These are phyloP conservation scores for Delia radicum DNA, from an alignment of 1,140 invertebrate species.

Conservation along the genomic window DNA sequence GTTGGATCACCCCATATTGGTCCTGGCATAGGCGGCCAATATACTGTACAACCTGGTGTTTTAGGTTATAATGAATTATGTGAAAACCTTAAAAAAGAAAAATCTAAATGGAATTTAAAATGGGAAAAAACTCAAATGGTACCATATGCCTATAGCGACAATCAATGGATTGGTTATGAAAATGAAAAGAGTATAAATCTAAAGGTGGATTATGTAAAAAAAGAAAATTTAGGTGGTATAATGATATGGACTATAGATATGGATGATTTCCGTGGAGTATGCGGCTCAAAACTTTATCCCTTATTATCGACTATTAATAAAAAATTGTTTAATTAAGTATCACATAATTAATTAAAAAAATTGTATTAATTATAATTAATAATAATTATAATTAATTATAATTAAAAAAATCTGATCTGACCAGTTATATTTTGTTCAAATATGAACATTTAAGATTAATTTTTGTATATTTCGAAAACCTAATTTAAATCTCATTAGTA, in stretches of 20 bases:
- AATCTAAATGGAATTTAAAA: slow-evolving; percentile 28
- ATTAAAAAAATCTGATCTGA: no score
- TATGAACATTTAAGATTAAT: no score
- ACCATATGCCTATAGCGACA: slow-evolving; percentile 50
- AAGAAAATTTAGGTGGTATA: slow-evolving; percentile 59
- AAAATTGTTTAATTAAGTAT: no score
- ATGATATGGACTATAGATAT: slow-evolving; percentile 68
- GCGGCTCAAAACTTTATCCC: slow-evolving; percentile 55
- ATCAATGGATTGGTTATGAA: slow-evolving; percentile 58
- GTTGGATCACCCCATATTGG: slow-evolving; percentile 61
- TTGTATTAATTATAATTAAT: no score
- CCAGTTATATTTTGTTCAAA: no score
- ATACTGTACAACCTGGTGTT: slow-evolving; percentile 68
- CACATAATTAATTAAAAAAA: no score
- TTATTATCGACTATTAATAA: slow-evolving; percentile 52
- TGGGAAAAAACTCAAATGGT: slow-evolving; percentile 48
- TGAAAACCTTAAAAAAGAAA: slow-evolving; percentile 45
- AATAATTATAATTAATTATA: no score
- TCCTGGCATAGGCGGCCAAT: slow-evolving; percentile 65
- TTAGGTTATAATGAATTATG: slow-evolving; percentile 76
- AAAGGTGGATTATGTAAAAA: slow-evolving; percentile 49
- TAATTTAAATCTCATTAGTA: no score
- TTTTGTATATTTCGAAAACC: no score
- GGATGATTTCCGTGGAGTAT: slow-evolving; percentile 61
- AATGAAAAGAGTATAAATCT: slow-evolving; percentile 49